Conservation (phyloP, 2,797 vertebrate genomes). For the Thamnophis elegans region DNA sequence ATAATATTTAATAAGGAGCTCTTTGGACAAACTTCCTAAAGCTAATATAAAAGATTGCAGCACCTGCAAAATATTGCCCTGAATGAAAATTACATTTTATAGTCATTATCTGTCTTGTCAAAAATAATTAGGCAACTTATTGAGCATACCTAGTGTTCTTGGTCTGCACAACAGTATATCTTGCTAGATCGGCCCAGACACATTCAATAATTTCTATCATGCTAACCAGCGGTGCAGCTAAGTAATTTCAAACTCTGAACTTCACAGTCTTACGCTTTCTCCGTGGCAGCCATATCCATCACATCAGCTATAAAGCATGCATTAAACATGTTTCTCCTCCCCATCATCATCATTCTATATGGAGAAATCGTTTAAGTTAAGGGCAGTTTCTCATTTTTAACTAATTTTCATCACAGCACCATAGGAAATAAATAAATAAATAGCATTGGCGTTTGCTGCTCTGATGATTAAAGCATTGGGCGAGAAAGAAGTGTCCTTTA, state of each 20-base stretch:
- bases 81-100: not conserved
- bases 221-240: not conserved
- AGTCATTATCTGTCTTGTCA: not conserved
- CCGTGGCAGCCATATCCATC: not conserved
- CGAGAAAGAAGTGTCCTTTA: not conserved
- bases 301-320: not conserved
- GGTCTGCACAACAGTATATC: not conserved
- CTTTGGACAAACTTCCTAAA: not conserved
- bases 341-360: not conserved
- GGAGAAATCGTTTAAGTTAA: not conserved
- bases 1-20: not conserved
- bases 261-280: not conserved
- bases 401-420: not conserved
- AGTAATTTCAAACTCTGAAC: not conserved
- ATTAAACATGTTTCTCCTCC: not conserved
- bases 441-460: not conserved
- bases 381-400: not conserved
- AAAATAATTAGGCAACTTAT: not conserved
- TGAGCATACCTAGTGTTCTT: not conserved
- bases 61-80: not conserved
- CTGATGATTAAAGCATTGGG: not conserved
- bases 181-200: not conserved
- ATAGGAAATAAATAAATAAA: not conserved
- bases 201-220: not conserved
- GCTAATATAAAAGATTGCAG: not conserved